phyloP scores from a whole-genome alignment of 2,888 invertebrate genomes.

The Ophion costatus region DNA sequence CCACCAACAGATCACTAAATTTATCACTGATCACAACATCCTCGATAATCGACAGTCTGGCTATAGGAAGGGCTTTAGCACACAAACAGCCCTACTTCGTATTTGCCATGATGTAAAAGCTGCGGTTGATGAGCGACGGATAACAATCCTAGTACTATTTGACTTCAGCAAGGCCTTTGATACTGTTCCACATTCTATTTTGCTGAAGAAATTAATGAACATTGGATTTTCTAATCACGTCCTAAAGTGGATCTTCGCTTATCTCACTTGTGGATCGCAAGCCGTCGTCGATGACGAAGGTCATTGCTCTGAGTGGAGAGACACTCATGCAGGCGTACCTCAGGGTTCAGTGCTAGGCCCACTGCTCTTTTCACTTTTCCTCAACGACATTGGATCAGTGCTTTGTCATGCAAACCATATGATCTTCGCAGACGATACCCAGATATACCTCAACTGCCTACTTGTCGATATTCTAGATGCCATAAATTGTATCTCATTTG shows the following conservation, averaged over 20 bases:
- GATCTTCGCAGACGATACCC: slow-evolving; percentile 11
- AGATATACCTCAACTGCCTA: background rate
- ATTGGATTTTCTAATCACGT: too few relatives aligned
- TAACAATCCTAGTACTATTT: background rate
- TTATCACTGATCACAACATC: background rate
- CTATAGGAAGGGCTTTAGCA: background rate
- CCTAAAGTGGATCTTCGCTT: too few relatives aligned
- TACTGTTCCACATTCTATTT: too few relatives aligned
- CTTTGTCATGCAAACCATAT: background rate
- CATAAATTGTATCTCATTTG: background rate
- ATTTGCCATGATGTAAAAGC: background rate
- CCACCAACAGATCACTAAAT: slow-evolving; percentile 9
- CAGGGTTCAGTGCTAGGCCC: slow-evolving; percentile 38
- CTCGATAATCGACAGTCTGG: background rate
- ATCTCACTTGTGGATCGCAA: too few relatives aligned
- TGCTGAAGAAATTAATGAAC: too few relatives aligned
- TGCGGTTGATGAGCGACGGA: background rate
- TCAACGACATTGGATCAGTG: background rate
- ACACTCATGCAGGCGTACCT: background rate
- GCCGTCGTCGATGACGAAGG: too few relatives aligned
- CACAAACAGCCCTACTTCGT: background rate
- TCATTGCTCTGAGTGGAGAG: background rate
- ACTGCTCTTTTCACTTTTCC: slow-evolving; percentile 4
- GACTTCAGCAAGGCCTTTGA: background rate
- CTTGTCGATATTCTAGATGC: background rate